Conservation (phyloP, 2,888 invertebrate genomes). For the Villa cingulata region DNA sequence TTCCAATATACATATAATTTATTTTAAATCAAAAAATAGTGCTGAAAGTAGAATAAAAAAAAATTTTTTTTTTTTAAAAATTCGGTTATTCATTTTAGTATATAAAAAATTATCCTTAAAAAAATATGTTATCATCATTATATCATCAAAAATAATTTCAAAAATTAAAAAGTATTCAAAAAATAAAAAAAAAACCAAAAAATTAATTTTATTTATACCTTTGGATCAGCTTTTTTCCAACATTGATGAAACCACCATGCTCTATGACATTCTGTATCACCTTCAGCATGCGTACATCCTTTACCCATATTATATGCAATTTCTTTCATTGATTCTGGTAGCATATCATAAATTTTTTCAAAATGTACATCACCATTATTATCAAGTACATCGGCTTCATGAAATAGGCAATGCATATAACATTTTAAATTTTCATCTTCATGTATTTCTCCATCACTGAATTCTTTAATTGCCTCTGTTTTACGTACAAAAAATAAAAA, state of each 20-base stretch:
- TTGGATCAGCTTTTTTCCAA: slow-evolving; percentile 27
- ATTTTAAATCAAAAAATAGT: no score
- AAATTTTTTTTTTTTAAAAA: no score
- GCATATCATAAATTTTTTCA: slow-evolving; percentile 23
- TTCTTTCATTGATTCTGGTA: slow-evolving; percentile 26
- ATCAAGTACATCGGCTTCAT: slow-evolving; percentile 31
- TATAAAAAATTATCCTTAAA: no score
- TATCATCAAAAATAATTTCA: no score
- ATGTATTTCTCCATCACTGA: slow-evolving; percentile 34
- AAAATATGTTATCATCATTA: no score
- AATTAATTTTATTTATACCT: slow-evolving; percentile 19
- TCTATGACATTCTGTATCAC: slow-evolving; percentile 30
- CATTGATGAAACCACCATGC: slow-evolving; percentile 35
- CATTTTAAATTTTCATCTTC: slow-evolving; percentile 34
- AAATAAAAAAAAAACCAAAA: no score
- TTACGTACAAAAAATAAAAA: neutral
- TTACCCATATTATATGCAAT: slow-evolving; percentile 27
- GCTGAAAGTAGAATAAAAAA: no score
- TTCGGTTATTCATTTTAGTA: no score
- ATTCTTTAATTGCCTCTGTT: slow-evolving; percentile 34
- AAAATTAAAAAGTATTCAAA: no score
- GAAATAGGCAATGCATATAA: slow-evolving; percentile 35
- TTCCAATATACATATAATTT: no score
- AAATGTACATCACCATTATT: slow-evolving; percentile 34
- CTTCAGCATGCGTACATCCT: slow-evolving; percentile 28